Evolutionary conservation across 1,140 invertebrate genomes (phyloP), one percentile per base, ranked within the genome.

Genomic region (Drosophila obscura): DNA sequence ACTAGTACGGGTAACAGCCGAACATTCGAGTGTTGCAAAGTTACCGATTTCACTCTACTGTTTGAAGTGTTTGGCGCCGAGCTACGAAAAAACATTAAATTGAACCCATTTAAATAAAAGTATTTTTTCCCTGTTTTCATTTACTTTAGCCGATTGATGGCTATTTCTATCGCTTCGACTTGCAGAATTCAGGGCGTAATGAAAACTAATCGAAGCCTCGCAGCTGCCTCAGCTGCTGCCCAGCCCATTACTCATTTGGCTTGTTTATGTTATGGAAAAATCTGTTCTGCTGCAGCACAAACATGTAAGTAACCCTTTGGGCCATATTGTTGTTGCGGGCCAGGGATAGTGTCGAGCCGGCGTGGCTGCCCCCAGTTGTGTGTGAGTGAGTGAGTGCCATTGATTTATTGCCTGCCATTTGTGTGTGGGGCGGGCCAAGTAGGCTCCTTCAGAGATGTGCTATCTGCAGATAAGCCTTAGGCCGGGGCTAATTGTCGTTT

Each of bases 401-500:
- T 85, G 81, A 85, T 85, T 85, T 85, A 85, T 85, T 68, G 81
- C 82, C 69, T 67, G 69, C 69, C 74, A 72, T 87, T 78, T 75
- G 77, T 46, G 73, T 67, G 60, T 43, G 35, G 52, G 51, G 19
- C 19, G 52, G 62, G 51, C 45, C 44, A 49, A 76, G 66, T 84
- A 68, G 63, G 67, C 73, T 49, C 57, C 73, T 75, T 53, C 46
- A 22, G 57, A 67, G 73, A 79, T 79, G 49, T 73, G 51, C 63
- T 66, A 74, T 63, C 77, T 84, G 64, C 81, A 87, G 82, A 82
- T 85, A 85, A 82, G 62, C 58, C 58, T 78, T 87, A 62, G 62
- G 69, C 69, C 62, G n/a, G 82, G 82, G 82, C 83, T 85, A 85
- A 85, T 85, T 85, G 81, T 85, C 74, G 82, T 87, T 85, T 85